Evolutionary conservation across 1,140 invertebrate species (phyloP).

Genomic region (Thaumetopoea pityocampa): DNA sequence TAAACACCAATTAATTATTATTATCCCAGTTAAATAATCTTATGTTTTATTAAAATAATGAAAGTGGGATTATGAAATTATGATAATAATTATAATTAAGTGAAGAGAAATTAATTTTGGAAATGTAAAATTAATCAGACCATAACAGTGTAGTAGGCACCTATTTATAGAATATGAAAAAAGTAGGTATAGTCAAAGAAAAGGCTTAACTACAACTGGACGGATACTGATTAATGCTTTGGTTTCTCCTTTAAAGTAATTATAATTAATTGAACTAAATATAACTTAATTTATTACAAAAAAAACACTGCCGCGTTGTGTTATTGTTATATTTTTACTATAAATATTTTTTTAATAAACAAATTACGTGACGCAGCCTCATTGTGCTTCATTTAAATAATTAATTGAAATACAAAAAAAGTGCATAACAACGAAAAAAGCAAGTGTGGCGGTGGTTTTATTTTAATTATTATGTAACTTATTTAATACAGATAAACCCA

Average conservation of each 20-base stretch:
- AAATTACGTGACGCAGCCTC: too few species aligned
- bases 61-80: neutral
- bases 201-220: conserved; percentile 68
- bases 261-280: conserved; percentile 19
- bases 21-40: too few species aligned
- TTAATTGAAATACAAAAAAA: neutral
- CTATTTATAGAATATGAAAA: conserved; percentile 11
- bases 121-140: conserved; percentile 23
- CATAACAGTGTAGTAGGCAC: conserved; percentile 21
- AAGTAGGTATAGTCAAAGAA: conserved; percentile 17
- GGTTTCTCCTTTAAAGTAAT: conserved; percentile 48
- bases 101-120: conserved; percentile 5
- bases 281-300: conserved; percentile 6
- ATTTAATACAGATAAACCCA: too few species aligned
- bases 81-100: neutral
- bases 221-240: conserved; percentile 74
- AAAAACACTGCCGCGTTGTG: too few species aligned
- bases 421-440: neutral
- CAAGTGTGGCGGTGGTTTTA: conserved; percentile 11
- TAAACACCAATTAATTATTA: conserved; percentile 13
- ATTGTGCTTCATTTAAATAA: neutral
- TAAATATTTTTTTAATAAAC: too few species aligned
- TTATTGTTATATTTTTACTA: too few species aligned
- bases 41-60: too few species aligned
- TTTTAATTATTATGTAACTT: conserved; percentile 1